Conservation (phyloP, 2,113 vertebrate genomes). For the Coptodon bakossiorum region DNA sequence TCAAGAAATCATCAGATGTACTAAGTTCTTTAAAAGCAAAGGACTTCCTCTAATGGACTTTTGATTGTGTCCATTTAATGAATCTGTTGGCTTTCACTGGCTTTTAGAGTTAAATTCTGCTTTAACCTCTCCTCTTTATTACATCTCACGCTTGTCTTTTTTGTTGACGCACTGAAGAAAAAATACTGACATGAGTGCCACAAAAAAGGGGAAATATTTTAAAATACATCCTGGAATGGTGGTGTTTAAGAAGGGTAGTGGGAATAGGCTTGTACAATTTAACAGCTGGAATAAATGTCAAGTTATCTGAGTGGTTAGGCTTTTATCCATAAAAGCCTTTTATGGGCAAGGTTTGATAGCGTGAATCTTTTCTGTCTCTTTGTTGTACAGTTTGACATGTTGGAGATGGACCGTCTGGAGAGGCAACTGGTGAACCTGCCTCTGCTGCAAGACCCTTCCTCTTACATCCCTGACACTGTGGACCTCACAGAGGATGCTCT, state of each 20-base stretch:
- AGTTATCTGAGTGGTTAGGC: background rate
- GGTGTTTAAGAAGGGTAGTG: background rate
- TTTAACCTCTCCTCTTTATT: background rate
- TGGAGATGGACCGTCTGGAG: constrained; percentile 97
- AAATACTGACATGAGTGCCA: background rate
- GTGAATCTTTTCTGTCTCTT: background rate
- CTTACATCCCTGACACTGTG: constrained; percentile 93
- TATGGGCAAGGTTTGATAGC: background rate
- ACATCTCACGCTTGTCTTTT: rapidly evolving
- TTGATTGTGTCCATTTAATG: background rate
- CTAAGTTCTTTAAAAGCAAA: background rate
- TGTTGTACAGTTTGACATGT: constrained; percentile 85
- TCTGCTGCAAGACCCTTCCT: constrained; percentile 85
- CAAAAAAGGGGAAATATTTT: background rate
- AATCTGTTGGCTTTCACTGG: background rate
- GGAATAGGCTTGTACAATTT: background rate
- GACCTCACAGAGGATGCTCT: constrained; percentile 89
- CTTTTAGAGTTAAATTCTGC: background rate
- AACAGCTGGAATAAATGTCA: background rate
- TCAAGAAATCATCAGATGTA: background rate
- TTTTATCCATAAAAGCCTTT: background rate
- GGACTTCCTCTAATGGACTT: background rate
- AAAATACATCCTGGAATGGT: background rate
- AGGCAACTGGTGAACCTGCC: constrained; percentile 89
- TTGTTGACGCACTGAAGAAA: background rate